phyloP scores from a whole-genome alignment of 1,140 invertebrate species.

The Leptinotarsa defecta region DNA sequence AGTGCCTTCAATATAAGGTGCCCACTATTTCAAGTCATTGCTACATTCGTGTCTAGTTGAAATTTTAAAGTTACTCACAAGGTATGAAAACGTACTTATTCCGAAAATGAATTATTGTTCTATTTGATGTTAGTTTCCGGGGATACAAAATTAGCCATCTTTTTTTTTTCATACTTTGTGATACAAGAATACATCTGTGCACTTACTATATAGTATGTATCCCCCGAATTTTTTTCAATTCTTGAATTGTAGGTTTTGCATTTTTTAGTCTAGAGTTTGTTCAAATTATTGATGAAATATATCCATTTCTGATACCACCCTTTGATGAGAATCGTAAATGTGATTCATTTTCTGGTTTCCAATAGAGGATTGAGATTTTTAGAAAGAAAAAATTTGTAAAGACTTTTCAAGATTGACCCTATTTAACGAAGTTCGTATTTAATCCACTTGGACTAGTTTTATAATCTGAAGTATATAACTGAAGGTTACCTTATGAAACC shows the following conservation, averaged over 20 bases:
- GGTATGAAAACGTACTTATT: conserved; percentile 51
- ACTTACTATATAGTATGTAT: conserved; percentile 50
- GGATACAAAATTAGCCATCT: conserved; percentile 37
- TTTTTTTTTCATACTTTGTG: conserved; percentile 51
- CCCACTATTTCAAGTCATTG: conserved; percentile 28
- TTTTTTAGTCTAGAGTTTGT: conserved; percentile 44
- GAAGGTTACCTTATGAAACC: conserved; percentile 35
- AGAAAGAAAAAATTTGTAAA: background rate
- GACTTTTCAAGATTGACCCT: background rate
- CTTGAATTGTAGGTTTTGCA: conserved; percentile 45
- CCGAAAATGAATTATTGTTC: conserved; percentile 35
- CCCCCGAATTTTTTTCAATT: conserved; percentile 36
- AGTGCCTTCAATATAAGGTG: conserved; percentile 20
- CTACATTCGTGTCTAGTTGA: conserved; percentile 44
- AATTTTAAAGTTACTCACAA: conserved; percentile 48
- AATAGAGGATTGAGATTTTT: conserved; percentile 12
- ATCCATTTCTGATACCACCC: conserved; percentile 34
- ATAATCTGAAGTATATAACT: too few species aligned
- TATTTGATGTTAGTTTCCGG: conserved; percentile 43
- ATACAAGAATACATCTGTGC: conserved; percentile 47
- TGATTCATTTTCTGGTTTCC: background rate
- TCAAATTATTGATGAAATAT: conserved; percentile 30
- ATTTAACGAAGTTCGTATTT: too few species aligned
- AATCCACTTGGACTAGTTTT: too few species aligned
- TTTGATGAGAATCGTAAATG: conserved; percentile 28